Evolutionary conservation across 1,140 invertebrate genomes (phyloP).

Genomic region (Oryctes rhinoceros): DNA sequence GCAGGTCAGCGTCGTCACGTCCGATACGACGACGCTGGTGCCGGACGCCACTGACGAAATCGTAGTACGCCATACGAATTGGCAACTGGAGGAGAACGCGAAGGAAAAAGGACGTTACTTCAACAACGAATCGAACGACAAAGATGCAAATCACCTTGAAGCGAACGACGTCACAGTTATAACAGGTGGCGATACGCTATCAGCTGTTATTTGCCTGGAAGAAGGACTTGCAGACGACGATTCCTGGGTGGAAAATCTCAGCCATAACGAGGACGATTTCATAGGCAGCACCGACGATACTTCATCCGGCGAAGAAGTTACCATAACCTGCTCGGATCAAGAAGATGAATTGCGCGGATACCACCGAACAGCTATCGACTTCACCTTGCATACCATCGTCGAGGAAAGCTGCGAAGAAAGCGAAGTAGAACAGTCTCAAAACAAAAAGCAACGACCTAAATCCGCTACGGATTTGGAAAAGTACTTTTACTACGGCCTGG

Average conservation of each 20-base stretch:
- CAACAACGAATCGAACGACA: not conserved
- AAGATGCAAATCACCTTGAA: slow-evolving; percentile 45
- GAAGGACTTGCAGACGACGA: slow-evolving; percentile 86
- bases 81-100: slow-evolving; percentile 48
- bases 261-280: slow-evolving; percentile 74
- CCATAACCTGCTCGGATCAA: slow-evolving; percentile 67
- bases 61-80: slow-evolving; percentile 67
- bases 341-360: slow-evolving; percentile 85
- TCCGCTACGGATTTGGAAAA: slow-evolving; percentile 87
- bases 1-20: slow-evolving; percentile 75
- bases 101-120: not conserved
- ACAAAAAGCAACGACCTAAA: slow-evolving; percentile 68
- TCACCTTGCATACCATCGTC: slow-evolving; percentile 91
- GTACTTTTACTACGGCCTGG: slow-evolving; percentile 88
- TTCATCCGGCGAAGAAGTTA: slow-evolving; percentile 67
- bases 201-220: slow-evolving; percentile 78
- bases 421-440: slow-evolving; percentile 72
- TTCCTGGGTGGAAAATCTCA: slow-evolving; percentile 86
- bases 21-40: slow-evolving; percentile 75
- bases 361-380: slow-evolving; percentile 82
- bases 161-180: slow-evolving; percentile 67
- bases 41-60: slow-evolving; percentile 63
- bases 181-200: slow-evolving; percentile 70
- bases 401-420: slow-evolving; percentile 95
- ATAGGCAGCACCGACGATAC: slow-evolving; percentile 67